phyloP scores from a whole-genome alignment of 2,113 vertebrate species.

The Actenoides lindsayi region DNA sequence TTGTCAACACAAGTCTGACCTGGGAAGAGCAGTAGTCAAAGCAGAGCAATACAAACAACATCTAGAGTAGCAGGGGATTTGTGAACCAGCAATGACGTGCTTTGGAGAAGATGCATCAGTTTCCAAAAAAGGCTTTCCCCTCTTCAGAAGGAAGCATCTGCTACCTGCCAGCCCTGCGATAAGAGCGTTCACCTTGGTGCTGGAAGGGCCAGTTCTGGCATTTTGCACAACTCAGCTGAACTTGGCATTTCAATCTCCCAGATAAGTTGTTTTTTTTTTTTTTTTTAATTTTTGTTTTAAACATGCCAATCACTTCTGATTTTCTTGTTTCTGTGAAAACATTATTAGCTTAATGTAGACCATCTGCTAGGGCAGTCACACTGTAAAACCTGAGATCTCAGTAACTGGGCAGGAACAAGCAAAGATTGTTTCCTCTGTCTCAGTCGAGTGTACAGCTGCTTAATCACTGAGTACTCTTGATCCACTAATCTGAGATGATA shows the following conservation, averaged over 20 bases:
- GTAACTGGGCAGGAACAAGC: background rate
- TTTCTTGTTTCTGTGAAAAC: background rate
- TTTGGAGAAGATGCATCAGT: background rate
- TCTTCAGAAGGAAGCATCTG: background rate
- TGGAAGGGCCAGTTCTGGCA: background rate
- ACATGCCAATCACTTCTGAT: no score
- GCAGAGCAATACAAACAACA: background rate
- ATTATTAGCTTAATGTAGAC: background rate
- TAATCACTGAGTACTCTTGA: background rate
- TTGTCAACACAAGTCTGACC: background rate
- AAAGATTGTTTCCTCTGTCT: background rate
- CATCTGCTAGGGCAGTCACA: background rate
- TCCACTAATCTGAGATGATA: background rate
- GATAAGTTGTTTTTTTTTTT: accelerated
- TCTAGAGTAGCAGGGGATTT: background rate
- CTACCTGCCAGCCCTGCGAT: background rate
- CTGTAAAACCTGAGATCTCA: background rate
- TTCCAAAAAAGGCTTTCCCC: background rate
- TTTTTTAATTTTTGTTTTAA: background rate
- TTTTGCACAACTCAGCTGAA: background rate
- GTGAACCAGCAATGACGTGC: background rate
- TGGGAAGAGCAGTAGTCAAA: background rate
- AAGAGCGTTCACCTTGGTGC: background rate
- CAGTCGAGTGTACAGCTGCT: background rate
- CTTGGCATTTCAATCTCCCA: background rate